Conservation (phyloP, 2,888 invertebrate species). For the Trilocha varians region DNA sequence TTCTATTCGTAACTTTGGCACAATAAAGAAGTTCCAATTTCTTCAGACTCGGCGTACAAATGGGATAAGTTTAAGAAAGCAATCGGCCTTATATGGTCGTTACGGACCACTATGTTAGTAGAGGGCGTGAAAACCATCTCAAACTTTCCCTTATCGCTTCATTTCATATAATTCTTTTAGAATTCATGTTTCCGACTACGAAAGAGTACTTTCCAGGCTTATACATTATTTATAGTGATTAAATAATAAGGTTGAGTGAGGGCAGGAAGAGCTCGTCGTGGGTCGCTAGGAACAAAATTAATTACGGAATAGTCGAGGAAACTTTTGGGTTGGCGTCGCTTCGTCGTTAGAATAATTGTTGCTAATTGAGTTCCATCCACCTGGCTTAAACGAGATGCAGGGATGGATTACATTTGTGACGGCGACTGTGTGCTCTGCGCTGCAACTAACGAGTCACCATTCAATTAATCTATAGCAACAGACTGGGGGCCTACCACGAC, state of each 20-base stretch:
- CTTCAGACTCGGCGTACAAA: conserved; percentile 56
- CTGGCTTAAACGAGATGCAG: conserved; percentile 32
- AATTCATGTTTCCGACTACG: conserved; percentile 25
- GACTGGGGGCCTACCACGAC: too few species aligned
- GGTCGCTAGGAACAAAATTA: conserved; percentile 58
- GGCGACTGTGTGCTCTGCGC: conserved; percentile 16
- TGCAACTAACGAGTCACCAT: conserved; percentile 29
- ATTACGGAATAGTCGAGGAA: conserved; percentile 59
- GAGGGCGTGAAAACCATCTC: conserved; percentile 58
- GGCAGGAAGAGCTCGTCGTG: conserved; percentile 29
- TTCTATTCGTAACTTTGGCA: conserved; percentile 57
- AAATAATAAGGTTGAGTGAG: conserved; percentile 20
- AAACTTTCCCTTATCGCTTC: conserved; percentile 58
- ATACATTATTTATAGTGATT: conserved; percentile 29
- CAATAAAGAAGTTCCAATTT: conserved; percentile 66
- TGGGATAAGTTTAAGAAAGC: conserved; percentile 71
- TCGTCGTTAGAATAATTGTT: conserved; percentile 57
- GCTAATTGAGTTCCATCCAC: conserved; percentile 62
- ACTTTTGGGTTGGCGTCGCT: conserved; percentile 52
- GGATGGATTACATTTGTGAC: conserved; percentile 30
- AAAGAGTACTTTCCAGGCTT: conserved; percentile 23
- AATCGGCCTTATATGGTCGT: conserved; percentile 70
- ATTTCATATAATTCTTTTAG: conserved; percentile 49
- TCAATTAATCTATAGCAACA: conserved; percentile 8
- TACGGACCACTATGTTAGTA: conserved; percentile 56